Evolutionary conservation across 2,888 invertebrate genomes (phyloP).

Genomic region (Microchrysa polita): DNA sequence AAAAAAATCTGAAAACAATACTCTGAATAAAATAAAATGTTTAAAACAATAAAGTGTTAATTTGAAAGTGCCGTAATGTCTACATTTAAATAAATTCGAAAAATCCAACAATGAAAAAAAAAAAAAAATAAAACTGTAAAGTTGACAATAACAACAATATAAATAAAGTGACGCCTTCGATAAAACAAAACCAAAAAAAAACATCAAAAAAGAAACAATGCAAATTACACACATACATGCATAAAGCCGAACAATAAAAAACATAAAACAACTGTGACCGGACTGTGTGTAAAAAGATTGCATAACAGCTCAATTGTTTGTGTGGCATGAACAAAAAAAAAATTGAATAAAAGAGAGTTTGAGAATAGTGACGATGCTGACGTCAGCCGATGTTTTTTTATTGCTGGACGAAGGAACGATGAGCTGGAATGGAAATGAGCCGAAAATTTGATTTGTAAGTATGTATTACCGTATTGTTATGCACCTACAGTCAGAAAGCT

Average conservation of each 20-base stretch:
- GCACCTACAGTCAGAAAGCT: too few relatives aligned
- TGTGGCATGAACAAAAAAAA: slow-evolving; percentile 17
- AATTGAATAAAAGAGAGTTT: too few relatives aligned
- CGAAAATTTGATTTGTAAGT: slow-evolving; percentile 1
- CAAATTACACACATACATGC: slow-evolving; percentile 15
- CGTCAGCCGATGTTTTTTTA: too few relatives aligned
- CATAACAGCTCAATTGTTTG: slow-evolving; percentile 25
- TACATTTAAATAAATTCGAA: slow-evolving; percentile 10
- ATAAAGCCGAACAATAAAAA: neutral
- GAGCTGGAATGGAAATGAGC: neutral
- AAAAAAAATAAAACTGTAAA: too few relatives aligned
- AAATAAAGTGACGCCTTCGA: neutral
- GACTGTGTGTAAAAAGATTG: too few relatives aligned
- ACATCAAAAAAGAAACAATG: slow-evolving; percentile 16
- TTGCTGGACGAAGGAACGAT: too few relatives aligned
- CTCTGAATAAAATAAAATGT: too few relatives aligned
- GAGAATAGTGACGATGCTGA: slow-evolving; percentile 21
- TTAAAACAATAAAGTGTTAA: neutral
- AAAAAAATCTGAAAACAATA: slow-evolving; percentile 23
- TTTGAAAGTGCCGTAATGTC: slow-evolving; percentile 26
- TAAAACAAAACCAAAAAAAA: neutral
- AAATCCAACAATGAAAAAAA: slow-evolving; percentile 6
- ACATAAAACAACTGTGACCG: neutral
- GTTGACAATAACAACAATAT: too few relatives aligned
- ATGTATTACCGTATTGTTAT: too few relatives aligned